These are phyloP conservation scores for Trissonchulus sp. DNA, from an alignment of 2,888 invertebrate species.

Conservation along the genomic window DNA sequence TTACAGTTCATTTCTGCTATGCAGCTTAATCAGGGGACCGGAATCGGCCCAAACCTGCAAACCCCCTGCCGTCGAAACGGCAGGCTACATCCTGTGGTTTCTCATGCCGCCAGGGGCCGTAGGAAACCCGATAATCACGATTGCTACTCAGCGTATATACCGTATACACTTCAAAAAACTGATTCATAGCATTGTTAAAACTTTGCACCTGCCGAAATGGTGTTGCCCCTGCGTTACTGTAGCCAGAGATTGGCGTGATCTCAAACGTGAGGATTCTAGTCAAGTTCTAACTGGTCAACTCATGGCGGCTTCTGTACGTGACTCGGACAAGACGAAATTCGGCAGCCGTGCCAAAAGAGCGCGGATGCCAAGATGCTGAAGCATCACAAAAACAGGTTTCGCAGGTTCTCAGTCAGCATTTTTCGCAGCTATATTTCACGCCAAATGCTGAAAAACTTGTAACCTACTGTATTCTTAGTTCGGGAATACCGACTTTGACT, in stretches of 20 bases:
- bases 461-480: too few relatives aligned
- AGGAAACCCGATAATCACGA: slow-evolving; percentile 25
- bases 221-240: neutral
- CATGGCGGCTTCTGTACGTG: neutral
- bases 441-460: too few relatives aligned
- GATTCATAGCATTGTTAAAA: neutral
- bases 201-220: neutral
- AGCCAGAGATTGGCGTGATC: neutral
- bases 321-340: too few relatives aligned
- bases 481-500: too few relatives aligned
- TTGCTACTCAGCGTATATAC: slow-evolving; percentile 25
- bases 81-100: neutral
- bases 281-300: neutral
- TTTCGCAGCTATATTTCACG: too few relatives aligned
- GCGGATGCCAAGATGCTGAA: too few relatives aligned
- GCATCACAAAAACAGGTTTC: too few relatives aligned
- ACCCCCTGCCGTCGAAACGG: neutral
- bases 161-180: neutral
- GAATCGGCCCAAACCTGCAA: neutral
- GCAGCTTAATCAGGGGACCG: neutral
- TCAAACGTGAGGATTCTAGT: neutral
- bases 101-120: slow-evolving; percentile 16
- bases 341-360: too few relatives aligned
- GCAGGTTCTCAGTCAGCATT: too few relatives aligned
- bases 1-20: neutral